phyloP scores from a whole-genome alignment of 1,140 invertebrate genomes.

The Helicorthomorpha holstii region DNA sequence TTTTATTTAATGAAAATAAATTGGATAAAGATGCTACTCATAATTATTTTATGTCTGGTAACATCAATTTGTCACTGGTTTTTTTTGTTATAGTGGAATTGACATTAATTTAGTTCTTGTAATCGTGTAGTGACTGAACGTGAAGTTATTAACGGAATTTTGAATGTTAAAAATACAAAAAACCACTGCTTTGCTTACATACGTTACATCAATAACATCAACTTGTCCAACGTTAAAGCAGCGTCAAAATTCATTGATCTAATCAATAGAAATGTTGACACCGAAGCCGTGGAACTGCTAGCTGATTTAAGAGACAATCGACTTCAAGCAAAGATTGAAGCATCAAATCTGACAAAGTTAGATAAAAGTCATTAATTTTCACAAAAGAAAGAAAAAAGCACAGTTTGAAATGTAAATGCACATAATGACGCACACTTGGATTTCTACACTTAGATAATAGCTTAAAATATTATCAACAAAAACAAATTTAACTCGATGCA shows the following conservation, averaged over 20 bases:
- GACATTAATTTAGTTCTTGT: background rate
- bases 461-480: too few species aligned
- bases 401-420: too few species aligned
- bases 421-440: too few species aligned
- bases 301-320: conserved; percentile 76
- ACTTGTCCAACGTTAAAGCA: conserved; percentile 83
- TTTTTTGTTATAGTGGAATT: background rate
- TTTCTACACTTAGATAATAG: too few species aligned
- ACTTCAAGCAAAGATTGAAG: conserved; percentile 69
- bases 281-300: conserved; percentile 77
- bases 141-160: conserved; percentile 87
- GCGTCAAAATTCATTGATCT: conserved; percentile 91
- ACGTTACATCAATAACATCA: conserved; percentile 93
- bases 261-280: conserved; percentile 76
- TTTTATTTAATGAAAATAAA: conserved; percentile 62
- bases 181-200: conserved; percentile 93
- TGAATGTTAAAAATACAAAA: conserved; percentile 87
- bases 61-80: conserved; percentile 9
- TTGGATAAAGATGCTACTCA: conserved; percentile 88
- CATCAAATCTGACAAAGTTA: conserved; percentile 69
- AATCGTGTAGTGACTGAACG: conserved; percentile 74
- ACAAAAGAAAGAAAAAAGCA: too few species aligned
- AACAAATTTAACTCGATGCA: too few species aligned
- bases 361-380: too few species aligned
- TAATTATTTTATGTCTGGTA: conserved; percentile 98